Percentiles rank a stretch among this genome's conserved stretches.
Conservation (phyloP, 2,888 invertebrate species). For the Iphiclides podalirius region DNA sequence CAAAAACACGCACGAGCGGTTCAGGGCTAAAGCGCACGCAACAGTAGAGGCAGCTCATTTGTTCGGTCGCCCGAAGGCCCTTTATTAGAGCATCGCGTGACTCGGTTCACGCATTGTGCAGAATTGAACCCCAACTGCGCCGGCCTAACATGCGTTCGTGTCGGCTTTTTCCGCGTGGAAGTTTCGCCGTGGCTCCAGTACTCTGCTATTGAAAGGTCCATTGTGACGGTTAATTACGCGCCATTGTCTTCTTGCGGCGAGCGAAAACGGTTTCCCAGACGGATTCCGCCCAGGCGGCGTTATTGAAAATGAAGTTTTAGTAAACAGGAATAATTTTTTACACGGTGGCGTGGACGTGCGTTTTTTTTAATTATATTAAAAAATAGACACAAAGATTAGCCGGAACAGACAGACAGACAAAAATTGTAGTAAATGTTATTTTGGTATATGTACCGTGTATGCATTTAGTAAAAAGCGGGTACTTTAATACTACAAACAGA, state of each 20-base stretch:
- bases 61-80: too few relatives aligned
- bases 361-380: neutral
- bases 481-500: too few relatives aligned
- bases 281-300: neutral
- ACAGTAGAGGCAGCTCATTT: too few relatives aligned
- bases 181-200: neutral
- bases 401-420: too few relatives aligned
- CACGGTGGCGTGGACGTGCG: neutral
- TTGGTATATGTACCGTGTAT: too few relatives aligned
- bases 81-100: slow-evolving; percentile 59
- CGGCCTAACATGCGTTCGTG: neutral
- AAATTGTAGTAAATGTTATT: too few relatives aligned
- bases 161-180: neutral
- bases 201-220: slow-evolving; percentile 24
- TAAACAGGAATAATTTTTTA: neutral
- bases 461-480: too few relatives aligned
- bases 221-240: slow-evolving; percentile 28
- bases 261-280: neutral
- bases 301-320: neutral
- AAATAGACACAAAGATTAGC: too few relatives aligned
- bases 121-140: slow-evolving; percentile 39
- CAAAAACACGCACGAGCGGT: too few relatives aligned
- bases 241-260: slow-evolving; percentile 20
- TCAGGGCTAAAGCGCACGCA: too few relatives aligned
- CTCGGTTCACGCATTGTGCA: slow-evolving; percentile 53